Conservation (phyloP, 2,888 invertebrate species). For the Lysandra bellargus region DNA sequence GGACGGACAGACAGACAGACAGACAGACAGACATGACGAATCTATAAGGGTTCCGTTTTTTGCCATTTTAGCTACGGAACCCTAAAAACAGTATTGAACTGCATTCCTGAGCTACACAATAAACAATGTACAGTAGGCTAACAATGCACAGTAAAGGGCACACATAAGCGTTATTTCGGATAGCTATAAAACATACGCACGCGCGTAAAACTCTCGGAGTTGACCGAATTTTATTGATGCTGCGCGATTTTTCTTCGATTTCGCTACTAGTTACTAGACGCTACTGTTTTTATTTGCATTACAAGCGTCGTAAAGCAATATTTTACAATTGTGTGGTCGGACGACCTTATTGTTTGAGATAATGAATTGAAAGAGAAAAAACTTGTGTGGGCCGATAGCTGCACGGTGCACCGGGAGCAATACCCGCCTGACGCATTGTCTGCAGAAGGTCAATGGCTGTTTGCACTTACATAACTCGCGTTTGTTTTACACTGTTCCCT, state of each 20-base stretch:
- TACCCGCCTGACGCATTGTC: conserved; percentile 70
- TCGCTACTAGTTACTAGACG: background rate
- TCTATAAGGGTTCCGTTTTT: no score
- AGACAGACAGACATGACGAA: no score
- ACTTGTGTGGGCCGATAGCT: conserved; percentile 70
- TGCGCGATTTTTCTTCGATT: no score
- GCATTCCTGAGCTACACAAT: background rate
- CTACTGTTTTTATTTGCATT: background rate
- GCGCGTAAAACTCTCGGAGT: background rate
- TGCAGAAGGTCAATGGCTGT: conserved; percentile 73
- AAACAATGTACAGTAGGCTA: background rate
- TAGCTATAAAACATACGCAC: background rate
- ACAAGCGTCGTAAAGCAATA: conserved; percentile 4
- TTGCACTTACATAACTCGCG: conserved; percentile 68
- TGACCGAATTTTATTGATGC: no score
- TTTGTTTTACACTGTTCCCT: conserved; percentile 48
- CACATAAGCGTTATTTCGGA: background rate
- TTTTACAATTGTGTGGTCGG: conserved; percentile 27
- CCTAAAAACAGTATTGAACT: background rate
- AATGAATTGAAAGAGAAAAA: conserved; percentile 57
- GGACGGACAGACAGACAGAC: no score
- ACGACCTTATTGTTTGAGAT: conserved; percentile 52
- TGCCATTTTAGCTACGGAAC: no score
- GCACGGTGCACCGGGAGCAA: conserved; percentile 67
- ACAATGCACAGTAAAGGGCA: background rate